These are phyloP conservation scores for Ptychodera flava DNA, from an alignment of 35 echinoderm and acorn worm genomes.

Conservation along the genomic window DNA sequence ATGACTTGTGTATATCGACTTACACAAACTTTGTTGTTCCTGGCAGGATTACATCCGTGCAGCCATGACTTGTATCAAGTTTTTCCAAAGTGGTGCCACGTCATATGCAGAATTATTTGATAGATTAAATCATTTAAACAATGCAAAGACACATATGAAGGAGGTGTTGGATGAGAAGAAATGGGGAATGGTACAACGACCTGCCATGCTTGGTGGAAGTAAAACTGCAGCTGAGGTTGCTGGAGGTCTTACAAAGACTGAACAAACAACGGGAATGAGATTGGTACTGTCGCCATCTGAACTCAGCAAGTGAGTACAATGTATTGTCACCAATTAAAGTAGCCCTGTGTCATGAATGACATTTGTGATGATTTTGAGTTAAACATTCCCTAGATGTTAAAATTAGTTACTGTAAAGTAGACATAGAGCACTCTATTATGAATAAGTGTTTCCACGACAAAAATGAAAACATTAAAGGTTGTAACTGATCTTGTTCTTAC, in stretches of 20 bases:
- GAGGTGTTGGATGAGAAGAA: slow-evolving; percentile 48
- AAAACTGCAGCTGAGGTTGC: not conserved
- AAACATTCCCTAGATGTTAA: too few relatives aligned
- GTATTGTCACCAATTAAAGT: too few relatives aligned
- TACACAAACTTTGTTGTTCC: too few relatives aligned
- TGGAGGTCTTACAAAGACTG: not conserved
- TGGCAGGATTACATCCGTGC: slow-evolving; percentile 80
- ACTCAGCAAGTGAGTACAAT: slow-evolving; percentile 72
- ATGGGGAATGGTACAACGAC: slow-evolving; percentile 44
- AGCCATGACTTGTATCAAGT: slow-evolving; percentile 75
- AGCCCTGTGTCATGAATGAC: too few relatives aligned
- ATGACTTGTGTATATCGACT: too few relatives aligned
- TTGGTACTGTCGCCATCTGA: slow-evolving; percentile 62
- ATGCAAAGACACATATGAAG: slow-evolving; percentile 52
- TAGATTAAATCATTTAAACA: slow-evolving; percentile 55
- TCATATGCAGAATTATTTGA: slow-evolving; percentile 69
- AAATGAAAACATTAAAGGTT: too few relatives aligned
- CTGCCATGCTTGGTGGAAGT: not conserved
- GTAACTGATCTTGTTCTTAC: too few relatives aligned
- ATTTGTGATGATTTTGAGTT: too few relatives aligned
- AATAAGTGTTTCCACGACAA: too few relatives aligned
- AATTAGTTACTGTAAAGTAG: too few relatives aligned
- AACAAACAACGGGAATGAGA: slow-evolving; percentile 12
- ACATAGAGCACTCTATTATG: too few relatives aligned
- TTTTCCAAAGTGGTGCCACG: slow-evolving; percentile 57